phyloP scores from a whole-genome alignment of 2,113 vertebrate genomes.

The Sebastes fasciatus region DNA sequence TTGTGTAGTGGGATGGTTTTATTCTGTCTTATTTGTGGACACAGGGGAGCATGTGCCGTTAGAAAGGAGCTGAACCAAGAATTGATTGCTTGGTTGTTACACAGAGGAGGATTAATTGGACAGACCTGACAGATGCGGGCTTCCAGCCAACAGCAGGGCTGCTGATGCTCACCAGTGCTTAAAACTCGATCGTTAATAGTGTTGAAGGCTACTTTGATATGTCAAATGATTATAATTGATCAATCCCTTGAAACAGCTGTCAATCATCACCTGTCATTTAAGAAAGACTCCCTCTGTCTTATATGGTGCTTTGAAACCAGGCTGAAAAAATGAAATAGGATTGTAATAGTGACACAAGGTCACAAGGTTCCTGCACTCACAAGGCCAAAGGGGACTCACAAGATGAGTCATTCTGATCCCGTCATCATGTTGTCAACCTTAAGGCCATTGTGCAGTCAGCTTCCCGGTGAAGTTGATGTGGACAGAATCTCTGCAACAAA shows the following conservation, averaged over 20 bases:
- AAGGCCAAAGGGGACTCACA: background rate
- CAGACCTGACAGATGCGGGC: background rate
- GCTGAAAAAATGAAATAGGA: background rate
- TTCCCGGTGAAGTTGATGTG: background rate
- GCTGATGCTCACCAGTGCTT: background rate
- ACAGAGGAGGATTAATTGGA: conserved; percentile 8
- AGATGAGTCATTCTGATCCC: conserved; percentile 17
- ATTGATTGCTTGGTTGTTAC: conserved; percentile 8
- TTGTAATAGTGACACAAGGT: conserved; percentile 2
- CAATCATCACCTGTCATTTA: background rate
- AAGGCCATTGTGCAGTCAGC: background rate
- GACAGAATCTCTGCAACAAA: conserved; percentile 9
- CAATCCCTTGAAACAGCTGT: background rate
- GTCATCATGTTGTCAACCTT: conserved; percentile 2
- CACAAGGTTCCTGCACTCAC: background rate
- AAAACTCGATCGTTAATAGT: background rate
- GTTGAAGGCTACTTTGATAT: background rate
- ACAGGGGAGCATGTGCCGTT: background rate
- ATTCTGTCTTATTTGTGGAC: background rate
- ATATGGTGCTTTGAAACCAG: background rate
- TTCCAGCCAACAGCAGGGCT: background rate
- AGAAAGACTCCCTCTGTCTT: background rate
- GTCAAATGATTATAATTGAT: background rate
- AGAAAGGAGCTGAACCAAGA: background rate
- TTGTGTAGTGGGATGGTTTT: background rate